phyloP scores from a whole-genome alignment of 2,888 invertebrate genomes.

The Eueremaeus valkanovi region DNA sequence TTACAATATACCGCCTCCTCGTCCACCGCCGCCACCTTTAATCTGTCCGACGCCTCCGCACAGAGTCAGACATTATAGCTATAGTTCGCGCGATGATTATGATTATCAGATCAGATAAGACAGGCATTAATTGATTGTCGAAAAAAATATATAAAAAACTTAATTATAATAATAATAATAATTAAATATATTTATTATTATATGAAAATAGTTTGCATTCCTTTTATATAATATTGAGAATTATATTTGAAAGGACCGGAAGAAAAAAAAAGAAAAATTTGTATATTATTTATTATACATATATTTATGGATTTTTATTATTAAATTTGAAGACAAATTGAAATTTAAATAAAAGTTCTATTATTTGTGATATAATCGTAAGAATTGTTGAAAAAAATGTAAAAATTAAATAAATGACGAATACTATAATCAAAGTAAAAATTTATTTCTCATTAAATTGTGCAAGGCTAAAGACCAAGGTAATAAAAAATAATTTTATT shows the following conservation, averaged over 20 bases:
- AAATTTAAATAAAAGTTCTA: neutral
- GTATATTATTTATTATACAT: constrained; percentile 2
- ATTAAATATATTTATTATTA: neutral
- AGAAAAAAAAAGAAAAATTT: neutral
- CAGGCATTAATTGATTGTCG: neutral
- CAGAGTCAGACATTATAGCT: constrained; percentile 13
- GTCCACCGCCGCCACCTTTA: constrained; percentile 19
- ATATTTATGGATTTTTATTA: neutral
- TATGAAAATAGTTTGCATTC: neutral
- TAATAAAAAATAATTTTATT: too few relatives aligned
- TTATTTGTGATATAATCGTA: neutral
- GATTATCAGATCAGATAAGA: constrained; percentile 18
- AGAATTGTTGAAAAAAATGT: too few relatives aligned
- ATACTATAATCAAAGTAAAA: too few relatives aligned
- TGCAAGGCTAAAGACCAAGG: too few relatives aligned
- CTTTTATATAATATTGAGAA: neutral
- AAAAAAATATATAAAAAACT: neutral
- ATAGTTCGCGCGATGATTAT: neutral
- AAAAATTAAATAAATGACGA: neutral
- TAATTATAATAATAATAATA: too few relatives aligned
- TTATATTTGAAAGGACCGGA: neutral
- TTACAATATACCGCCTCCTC: constrained; percentile 19
- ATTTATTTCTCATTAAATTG: too few relatives aligned
- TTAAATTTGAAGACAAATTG: constrained; percentile 12
- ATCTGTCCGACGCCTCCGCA: constrained; percentile 16